Evolutionary conservation across 1,140 invertebrate species (phyloP), one percentile per base, ranked within the genome.

Genomic region (Cydia strobilella): DNA sequence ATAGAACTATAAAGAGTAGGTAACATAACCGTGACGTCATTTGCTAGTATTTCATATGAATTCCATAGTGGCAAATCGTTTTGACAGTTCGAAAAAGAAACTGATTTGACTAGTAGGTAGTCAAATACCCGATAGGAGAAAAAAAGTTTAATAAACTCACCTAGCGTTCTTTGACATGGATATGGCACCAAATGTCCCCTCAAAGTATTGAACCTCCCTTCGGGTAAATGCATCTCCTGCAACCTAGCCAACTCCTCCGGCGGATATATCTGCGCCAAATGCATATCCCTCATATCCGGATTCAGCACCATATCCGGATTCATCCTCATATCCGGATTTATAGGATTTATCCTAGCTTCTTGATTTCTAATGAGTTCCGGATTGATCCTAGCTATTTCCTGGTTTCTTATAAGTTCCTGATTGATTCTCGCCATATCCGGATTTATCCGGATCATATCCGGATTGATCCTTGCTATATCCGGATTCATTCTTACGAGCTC

Each of bases 111-210:
- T n/a, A n/a, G n/a, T n/a, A n/a, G n/a, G n/a, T n/a, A n/a, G n/a
- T n/a, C n/a, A n/a, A n/a, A n/a, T n/a, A n/a, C n/a, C n/a, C n/a
- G n/a, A n/a, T n/a, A n/a, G n/a, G n/a, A n/a, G n/a, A n/a, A n/a
- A n/a, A n/a, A n/a, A n/a, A n/a, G n/a, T n/a, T n/a, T n/a, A n/a
- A 39, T 39, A 45, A 51, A 59, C 20, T 59, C 10, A 59, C 54
- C 86, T 74, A 90, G 74, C 6, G 80, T 76, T 12, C 90, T 82
- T 54, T 83, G 84, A 78, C 90, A 92, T 1, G 79, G 80, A 54
- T 91, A 90, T 1, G 88, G 86, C 0, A 90, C 88, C 42, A 92
- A 80, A 73, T 91, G 89, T 6, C 90, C 90, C 9, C 90, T 80
- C 18, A 92, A 59, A 0, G 90, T 91, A 63, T 86, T 90, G 75